phyloP scores from a whole-genome alignment of 1,140 invertebrate species.

The Aphelinus atriplicis region DNA sequence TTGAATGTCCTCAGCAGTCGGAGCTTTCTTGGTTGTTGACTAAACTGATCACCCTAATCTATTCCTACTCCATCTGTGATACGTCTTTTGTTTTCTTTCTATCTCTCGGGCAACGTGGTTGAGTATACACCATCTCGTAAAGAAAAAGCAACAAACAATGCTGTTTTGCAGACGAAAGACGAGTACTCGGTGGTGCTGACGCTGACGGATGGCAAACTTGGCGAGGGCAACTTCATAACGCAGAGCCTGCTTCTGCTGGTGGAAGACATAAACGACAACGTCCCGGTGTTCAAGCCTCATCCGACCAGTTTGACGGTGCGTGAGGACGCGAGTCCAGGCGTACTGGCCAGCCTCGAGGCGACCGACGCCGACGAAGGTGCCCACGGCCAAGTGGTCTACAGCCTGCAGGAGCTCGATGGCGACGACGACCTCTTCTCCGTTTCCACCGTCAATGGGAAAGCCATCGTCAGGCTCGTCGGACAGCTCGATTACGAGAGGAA shows the following conservation, averaged over 20 bases:
- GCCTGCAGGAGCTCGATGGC: conserved; percentile 82
- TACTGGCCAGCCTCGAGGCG: conserved; percentile 85
- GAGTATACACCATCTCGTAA: too few relatives aligned
- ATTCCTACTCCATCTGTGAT: too few relatives aligned
- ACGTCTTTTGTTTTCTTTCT: too few relatives aligned
- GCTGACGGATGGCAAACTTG: conserved; percentile 86
- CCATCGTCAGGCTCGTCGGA: conserved; percentile 81
- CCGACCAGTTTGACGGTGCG: conserved; percentile 81
- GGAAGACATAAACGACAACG: conserved; percentile 93
- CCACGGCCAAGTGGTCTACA: conserved; percentile 85
- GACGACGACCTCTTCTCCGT: conserved; percentile 83
- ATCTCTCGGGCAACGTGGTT: too few relatives aligned
- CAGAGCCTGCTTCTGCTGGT: conserved; percentile 88
- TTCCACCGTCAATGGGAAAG: conserved; percentile 86
- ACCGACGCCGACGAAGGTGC: conserved; percentile 90
- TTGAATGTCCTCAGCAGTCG: too few relatives aligned
- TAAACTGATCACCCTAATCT: too few relatives aligned
- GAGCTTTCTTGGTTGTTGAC: too few relatives aligned
- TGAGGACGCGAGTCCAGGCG: conserved; percentile 79
- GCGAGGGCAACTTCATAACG: conserved; percentile 88
- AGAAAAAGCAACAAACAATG: neutral
- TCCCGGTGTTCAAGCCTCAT: conserved; percentile 87
- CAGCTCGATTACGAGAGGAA: conserved; percentile 88
- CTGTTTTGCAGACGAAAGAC: conserved; percentile 74
- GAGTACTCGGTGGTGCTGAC: conserved; percentile 90